Base-by-base conservation (phyloP, 2,113 vertebrate species). In the Acanthochromis polyacanthus region DNA sequence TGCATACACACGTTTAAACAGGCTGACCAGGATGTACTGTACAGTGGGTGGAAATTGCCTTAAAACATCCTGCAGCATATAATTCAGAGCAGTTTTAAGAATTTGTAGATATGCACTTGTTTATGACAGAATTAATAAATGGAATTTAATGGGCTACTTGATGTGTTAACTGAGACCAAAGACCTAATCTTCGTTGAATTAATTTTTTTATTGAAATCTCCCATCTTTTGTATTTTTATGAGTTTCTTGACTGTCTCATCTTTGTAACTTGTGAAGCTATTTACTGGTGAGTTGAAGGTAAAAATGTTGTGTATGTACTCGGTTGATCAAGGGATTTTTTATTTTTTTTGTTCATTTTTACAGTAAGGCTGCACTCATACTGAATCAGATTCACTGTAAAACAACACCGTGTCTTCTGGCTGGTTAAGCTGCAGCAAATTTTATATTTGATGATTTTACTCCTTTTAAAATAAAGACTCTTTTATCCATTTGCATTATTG, bases 81-180 rank as follows among this genome's bases (percentile, higher is more conserved):
- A 3, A 38, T 23, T 16, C 12, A 48, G 3, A 25, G 10, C 53
- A 14, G 16, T 36, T 59, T 30, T 15, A 36, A 4, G 17, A 25
- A 51, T 75, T 63, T 14, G 14, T 4, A 59, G 14, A 60, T 46
- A 5, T 28, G 11, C 1, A 19, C 10, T 53, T 23, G 16, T 25
- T 19, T 32, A 38, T 51, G 8, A 64, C 1, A 6, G 2, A 53
- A 32, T 4, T 17, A 77, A 11, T 3, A 43, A 40, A 55, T 4
- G 64, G 25, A 66, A 46, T 43, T 61, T 38, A 36, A 57, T 80
- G n/a, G 61, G n/a, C 16, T 58, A 8, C 10, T 63, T 38, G 32
- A 48, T 63, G 23, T 74, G 75, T 72, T 43, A 51, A 32, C 32
- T 17, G 25, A 62, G 10, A 60, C 46, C 46, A 71, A 71, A 82